Evolutionary conservation across 2,888 invertebrate species (phyloP).

Genomic region (Chalcosyrphus nemorum): DNA sequence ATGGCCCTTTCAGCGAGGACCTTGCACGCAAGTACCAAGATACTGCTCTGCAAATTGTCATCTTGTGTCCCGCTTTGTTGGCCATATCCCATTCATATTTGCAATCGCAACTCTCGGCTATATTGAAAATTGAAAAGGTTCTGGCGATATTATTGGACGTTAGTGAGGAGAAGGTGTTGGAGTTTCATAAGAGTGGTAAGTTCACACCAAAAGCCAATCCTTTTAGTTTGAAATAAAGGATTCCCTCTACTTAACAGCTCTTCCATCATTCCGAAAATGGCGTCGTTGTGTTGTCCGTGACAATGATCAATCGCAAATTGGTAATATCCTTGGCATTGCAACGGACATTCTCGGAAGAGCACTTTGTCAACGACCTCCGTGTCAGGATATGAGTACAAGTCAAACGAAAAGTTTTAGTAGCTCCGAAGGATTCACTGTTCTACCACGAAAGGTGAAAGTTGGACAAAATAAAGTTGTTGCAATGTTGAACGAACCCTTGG

Average conservation of each 20-base stretch:
- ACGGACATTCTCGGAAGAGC: slow-evolving; percentile 88
- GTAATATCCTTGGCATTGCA: slow-evolving; percentile 91
- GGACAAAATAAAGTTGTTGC: slow-evolving; percentile 93
- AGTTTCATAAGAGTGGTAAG: slow-evolving; percentile 87
- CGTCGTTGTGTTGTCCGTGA: slow-evolving; percentile 90
- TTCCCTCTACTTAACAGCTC: slow-evolving; percentile 80
- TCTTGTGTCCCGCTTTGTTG: slow-evolving; percentile 89
- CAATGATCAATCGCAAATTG: slow-evolving; percentile 92
- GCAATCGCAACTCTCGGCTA: slow-evolving; percentile 79
- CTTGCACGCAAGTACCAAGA: slow-evolving; percentile 83
- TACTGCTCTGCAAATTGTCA: slow-evolving; percentile 90
- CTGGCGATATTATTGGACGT: slow-evolving; percentile 92
- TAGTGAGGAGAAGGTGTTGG: slow-evolving; percentile 87
- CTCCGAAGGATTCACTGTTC: slow-evolving; percentile 81
- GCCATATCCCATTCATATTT: slow-evolving; percentile 82
- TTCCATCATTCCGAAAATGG: slow-evolving; percentile 90
- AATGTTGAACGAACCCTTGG: slow-evolving; percentile 89
- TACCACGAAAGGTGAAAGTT: slow-evolving; percentile 81
- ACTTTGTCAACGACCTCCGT: slow-evolving; percentile 84
- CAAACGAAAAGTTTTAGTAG: slow-evolving; percentile 79
- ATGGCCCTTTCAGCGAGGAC: slow-evolving; percentile 83
- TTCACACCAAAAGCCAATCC: background rate
- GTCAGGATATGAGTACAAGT: slow-evolving; percentile 84
- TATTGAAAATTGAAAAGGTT: slow-evolving; percentile 86
- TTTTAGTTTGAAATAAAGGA: background rate